Base-by-base conservation (phyloP, 2,113 vertebrate species). In the Laticauda colubrina region DNA sequence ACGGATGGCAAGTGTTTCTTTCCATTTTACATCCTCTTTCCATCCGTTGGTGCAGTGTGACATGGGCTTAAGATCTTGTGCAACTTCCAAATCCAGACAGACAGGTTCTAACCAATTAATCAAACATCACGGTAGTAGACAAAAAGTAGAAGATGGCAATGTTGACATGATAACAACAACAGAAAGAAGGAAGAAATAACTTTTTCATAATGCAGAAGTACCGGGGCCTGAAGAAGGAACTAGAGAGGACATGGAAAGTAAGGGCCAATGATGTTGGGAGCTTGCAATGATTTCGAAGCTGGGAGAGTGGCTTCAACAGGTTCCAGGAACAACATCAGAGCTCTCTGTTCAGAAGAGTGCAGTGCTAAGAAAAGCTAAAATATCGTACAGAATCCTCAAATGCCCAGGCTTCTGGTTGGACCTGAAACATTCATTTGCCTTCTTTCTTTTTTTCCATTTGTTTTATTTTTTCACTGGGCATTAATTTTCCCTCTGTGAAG, bases 401-500 rank as follows among this genome's bases (percentile, higher is more conserved):
- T 14, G 26, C 64, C 64, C 29, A 69, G 12, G 64, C 64, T n/a
- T 69, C 29, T 15, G 64, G 14, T 34, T 34, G n/a, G 4, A 69
- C 64, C 5, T 69, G 29, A 69, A 34, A 12, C 45, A 59, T 48
- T 89, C 48, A 93, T 90, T 90, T 61, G 26, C 43, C 3, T 86
- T 86, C 23, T 61, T 59, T 45, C 39, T 89, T 57, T 85, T 85
- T 69, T 85, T 48, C 15, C 69, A 57, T 85, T n/a, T 86, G 18
- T 69, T 69, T 69, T n/a, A n/a, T 53, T n/a, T 87, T 87, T 87
- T 87, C 39, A 81, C 45, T 86, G 56, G 75, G 55, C 88, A 90
- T 64, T 87, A 87, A 93, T 90, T 87, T 90, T 90, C 75, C 56
- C 59, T 90, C 89, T 61, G 14, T 15, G 23, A 75, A 20, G 15